Conservation (phyloP, 2,797 vertebrate genomes). For the Macropodus opercularis region DNA sequence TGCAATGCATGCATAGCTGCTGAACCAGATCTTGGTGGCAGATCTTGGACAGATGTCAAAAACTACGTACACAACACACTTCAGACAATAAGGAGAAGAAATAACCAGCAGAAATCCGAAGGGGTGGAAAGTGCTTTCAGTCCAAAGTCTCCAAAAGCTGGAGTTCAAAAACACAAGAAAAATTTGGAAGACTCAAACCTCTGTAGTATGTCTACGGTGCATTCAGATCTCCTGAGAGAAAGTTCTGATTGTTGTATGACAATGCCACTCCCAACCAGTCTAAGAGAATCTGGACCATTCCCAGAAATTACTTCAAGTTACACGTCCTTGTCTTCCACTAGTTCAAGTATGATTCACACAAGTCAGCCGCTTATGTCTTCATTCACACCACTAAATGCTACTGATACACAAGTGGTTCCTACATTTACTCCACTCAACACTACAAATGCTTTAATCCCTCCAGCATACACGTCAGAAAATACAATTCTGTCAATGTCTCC, state of each 20-base stretch:
- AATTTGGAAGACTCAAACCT: constrained; percentile 42
- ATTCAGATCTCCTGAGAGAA: constrained; percentile 60
- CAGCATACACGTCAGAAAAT: constrained; percentile 66
- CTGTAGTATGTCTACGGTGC: constrained; percentile 56
- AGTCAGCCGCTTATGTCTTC: constrained; percentile 61
- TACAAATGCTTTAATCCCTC: constrained; percentile 61
- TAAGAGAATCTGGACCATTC: constrained; percentile 49
- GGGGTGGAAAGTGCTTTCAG: constrained; percentile 25
- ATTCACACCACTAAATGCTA: constrained; percentile 69
- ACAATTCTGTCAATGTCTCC: constrained; percentile 60
- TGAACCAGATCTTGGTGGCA: constrained; percentile 72
- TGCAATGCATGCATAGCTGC: constrained; percentile 79
- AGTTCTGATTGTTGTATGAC: constrained; percentile 56
- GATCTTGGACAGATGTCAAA: constrained; percentile 80
- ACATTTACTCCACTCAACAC: constrained; percentile 72
- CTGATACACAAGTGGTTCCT: constrained; percentile 75
- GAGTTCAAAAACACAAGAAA: constrained; percentile 36
- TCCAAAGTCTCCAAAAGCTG: constrained; percentile 47
- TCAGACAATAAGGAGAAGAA: constrained; percentile 72
- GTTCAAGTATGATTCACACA: constrained; percentile 50
- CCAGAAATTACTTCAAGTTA: constrained; percentile 60
- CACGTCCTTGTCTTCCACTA: constrained; percentile 56
- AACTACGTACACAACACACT: constrained; percentile 79
- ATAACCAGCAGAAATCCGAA: constrained; percentile 54
- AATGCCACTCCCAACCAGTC: constrained; percentile 24